Percentiles rank a stretch among this genome's conserved stretches.
Conservation (phyloP, 1,140 invertebrate species). For the Adelges cooleyi region DNA sequence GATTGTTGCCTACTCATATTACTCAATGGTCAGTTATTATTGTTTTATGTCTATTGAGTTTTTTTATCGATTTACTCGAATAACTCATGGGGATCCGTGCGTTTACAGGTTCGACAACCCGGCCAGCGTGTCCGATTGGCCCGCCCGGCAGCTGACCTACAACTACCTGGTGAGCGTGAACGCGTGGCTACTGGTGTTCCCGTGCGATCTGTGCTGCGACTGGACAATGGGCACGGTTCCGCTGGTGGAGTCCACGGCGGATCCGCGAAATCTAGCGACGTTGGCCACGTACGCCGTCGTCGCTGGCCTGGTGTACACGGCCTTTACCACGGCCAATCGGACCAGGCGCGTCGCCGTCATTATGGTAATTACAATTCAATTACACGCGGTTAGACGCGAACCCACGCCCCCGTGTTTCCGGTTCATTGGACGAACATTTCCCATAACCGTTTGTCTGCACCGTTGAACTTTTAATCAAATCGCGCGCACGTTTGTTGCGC, state of each 20-base stretch:
- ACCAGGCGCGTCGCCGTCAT: slow-evolving; percentile 62
- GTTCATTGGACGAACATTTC: background rate
- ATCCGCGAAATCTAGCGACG: slow-evolving; percentile 76
- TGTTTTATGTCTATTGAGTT: no score
- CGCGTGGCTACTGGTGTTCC: slow-evolving; percentile 77
- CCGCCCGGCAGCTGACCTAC: slow-evolving; percentile 78
- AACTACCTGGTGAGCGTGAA: slow-evolving; percentile 87
- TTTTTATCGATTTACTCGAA: no score
- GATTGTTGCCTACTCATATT: no score
- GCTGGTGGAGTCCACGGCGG: slow-evolving; percentile 62
- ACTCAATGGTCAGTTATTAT: no score
- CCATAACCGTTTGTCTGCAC: background rate
- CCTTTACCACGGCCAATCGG: slow-evolving; percentile 51
- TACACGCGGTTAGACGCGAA: no score
- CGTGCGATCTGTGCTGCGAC: slow-evolving; percentile 85
- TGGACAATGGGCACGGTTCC: slow-evolving; percentile 98
- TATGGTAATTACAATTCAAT: slow-evolving; percentile 48
- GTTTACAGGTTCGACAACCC: slow-evolving; percentile 92
- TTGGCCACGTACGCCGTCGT: slow-evolving; percentile 56
- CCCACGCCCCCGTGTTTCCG: background rate
- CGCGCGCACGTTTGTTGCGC: slow-evolving; percentile 28
- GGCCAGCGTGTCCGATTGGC: slow-evolving; percentile 64
- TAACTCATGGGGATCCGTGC: no score
- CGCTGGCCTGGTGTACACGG: slow-evolving; percentile 49
- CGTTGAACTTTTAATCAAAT: slow-evolving; percentile 23